phyloP scores from a whole-genome alignment of 2,888 invertebrate species.

The Apoda limacodes region DNA sequence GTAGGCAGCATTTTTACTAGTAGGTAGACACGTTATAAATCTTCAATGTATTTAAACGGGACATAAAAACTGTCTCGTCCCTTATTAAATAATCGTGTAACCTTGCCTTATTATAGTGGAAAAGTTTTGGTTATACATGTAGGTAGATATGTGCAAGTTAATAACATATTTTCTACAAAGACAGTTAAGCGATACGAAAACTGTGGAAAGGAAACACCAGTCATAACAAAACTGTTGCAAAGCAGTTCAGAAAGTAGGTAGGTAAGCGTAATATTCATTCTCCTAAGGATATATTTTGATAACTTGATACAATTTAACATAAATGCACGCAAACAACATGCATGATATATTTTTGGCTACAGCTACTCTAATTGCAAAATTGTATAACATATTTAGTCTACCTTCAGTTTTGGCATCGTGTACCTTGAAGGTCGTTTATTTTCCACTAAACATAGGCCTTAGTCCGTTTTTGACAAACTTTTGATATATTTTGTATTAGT shows the following conservation, averaged over 20 bases:
- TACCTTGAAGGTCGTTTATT: conserved; percentile 33
- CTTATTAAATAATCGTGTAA: conserved; percentile 32
- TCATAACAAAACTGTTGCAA: too few relatives aligned
- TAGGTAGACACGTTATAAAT: conserved; percentile 45
- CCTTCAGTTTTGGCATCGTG: conserved; percentile 39
- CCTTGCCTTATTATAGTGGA: conserved; percentile 49
- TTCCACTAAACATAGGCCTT: conserved; percentile 56
- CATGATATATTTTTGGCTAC: conserved; percentile 51
- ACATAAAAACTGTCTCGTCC: conserved; percentile 44
- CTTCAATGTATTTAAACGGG: conserved; percentile 37
- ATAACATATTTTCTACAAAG: too few relatives aligned
- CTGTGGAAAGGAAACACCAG: too few relatives aligned
- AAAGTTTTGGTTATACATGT: conserved; percentile 48
- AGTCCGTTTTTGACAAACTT: too few relatives aligned
- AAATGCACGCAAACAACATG: conserved; percentile 56
- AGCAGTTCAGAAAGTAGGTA: too few relatives aligned
- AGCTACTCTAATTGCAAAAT: conserved; percentile 58
- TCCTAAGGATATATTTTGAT: conserved; percentile 60
- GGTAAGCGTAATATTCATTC: conserved; percentile 31
- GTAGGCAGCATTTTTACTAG: conserved; percentile 52
- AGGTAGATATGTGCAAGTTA: too few relatives aligned
- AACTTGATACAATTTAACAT: conserved; percentile 55
- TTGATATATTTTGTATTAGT: too few relatives aligned
- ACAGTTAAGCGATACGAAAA: too few relatives aligned
- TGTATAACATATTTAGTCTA: conserved; percentile 52